Conservation (phyloP, 2,888 invertebrate genomes). For the Drosophila algonquin region DNA sequence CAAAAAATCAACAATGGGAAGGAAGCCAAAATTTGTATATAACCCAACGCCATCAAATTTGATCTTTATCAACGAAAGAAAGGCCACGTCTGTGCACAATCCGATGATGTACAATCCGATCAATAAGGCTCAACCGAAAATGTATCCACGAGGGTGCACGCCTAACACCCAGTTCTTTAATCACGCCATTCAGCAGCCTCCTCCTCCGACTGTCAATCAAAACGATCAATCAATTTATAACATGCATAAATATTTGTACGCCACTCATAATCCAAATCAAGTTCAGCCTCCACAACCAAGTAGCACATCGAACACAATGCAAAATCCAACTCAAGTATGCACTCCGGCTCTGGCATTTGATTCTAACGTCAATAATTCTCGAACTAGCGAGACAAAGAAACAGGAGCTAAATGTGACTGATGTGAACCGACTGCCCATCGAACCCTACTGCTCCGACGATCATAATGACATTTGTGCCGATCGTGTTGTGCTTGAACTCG, state of each 20-base stretch:
- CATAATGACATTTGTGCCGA: no score
- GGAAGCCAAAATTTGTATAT: conserved; percentile 16
- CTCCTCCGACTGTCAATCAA: no score
- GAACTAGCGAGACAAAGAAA: not conserved
- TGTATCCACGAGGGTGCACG: not conserved
- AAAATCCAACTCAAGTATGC: not conserved
- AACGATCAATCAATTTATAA: not conserved
- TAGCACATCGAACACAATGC: no score
- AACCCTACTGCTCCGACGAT: not conserved
- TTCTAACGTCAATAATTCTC: no score
- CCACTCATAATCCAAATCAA: no score
- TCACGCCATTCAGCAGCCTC: no score
- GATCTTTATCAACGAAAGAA: conserved; percentile 43
- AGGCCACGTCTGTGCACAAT: not conserved
- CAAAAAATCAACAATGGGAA: not conserved
- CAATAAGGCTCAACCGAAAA: not conserved
- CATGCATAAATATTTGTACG: not conserved
- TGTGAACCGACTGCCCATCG: not conserved
- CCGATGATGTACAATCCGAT: not conserved
- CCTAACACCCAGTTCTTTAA: no score
- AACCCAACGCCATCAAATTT: conserved; percentile 32
- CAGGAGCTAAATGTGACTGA: not conserved
- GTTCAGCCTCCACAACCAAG: no score
- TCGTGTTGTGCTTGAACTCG: not conserved
- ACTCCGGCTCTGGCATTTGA: no score